Base-by-base conservation (phyloP, 2,113 vertebrate species). In the Corythoichthys intestinalis region DNA sequence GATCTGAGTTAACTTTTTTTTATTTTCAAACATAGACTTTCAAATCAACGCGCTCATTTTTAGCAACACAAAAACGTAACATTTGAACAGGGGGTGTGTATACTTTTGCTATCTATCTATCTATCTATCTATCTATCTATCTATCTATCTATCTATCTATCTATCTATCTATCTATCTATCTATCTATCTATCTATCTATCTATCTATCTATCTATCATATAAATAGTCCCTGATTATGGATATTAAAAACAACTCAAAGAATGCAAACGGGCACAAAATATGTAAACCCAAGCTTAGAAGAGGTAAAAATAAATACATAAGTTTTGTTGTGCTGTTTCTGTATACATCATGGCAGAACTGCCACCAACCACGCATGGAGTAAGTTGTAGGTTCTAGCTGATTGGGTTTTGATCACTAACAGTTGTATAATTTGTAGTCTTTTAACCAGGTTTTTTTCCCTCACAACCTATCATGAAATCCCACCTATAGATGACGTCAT, bases 141-240 rank as follows among this genome's bases (percentile, higher is more conserved):
- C 56, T 37, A 37, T 13, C 56, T 37, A 34, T 35, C 54, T 35
- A 57, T 35, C 57, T 15, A 38, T 38, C 14, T 17, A 38, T 39
- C 35, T 60, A 17, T 39, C 35, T 37, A 38, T 11, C 8, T 56
- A 53, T 53, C 50, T 14, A n/a, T 20, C 15, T n/a, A 52, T 0
- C 53, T 34, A 56, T 11, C 10, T 6, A 56, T 11, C 53, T 34
- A 56, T 6, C 50, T 37, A 5, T 14, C 34, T 37, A 14, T 37
- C 13, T 37, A 58, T 60, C 37, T 17, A 39, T 39, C 37, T 38
- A 38, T 44, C 6, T 8, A 44, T 44, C 41, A 44, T 41, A 61
- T 41, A 79, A 81, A 71, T 78, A 56, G 72, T 86, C 85, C 79
- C 82, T 85, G 82, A 85, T 78, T 66, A 78, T 85, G 84, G 79